These are phyloP conservation scores for Zingel zingel DNA, from an alignment of 2,113 vertebrate species.

Conservation along the genomic window DNA sequence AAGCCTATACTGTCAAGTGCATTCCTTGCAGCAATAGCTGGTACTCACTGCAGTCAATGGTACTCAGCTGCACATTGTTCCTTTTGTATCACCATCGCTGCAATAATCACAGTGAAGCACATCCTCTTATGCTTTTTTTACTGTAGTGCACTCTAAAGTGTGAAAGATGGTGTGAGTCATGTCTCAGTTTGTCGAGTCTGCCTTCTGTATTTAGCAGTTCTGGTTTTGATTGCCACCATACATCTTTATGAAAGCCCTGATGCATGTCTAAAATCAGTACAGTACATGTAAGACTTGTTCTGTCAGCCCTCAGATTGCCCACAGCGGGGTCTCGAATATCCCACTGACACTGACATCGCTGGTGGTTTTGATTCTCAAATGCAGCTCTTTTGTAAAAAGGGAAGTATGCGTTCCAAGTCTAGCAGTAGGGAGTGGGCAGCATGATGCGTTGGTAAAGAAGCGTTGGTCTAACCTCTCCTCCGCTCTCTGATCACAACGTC, in stretches of 20 bases:
- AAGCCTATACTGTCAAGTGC: conserved; percentile 39
- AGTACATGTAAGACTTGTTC: background rate
- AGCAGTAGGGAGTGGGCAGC: conserved; percentile 66
- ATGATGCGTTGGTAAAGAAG: conserved; percentile 59
- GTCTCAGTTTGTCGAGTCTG: conserved; percentile 35
- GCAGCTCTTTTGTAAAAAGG: conserved; percentile 57
- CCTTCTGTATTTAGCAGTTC: conserved; percentile 18
- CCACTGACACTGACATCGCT: conserved; percentile 1
- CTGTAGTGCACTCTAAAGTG: conserved; percentile 38
- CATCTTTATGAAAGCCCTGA: conserved; percentile 32
- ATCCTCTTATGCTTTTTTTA: conserved; percentile 32
- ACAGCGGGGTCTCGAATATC: conserved; percentile 35
- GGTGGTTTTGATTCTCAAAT: conserved; percentile 29
- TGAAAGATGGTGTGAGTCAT: conserved; percentile 48
- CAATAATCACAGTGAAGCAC: conserved; percentile 56
- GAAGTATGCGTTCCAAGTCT: conserved; percentile 35
- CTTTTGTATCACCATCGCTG: conserved; percentile 43
- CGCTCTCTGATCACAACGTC: conserved; percentile 59
- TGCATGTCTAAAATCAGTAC: conserved; percentile 27
- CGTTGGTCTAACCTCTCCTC: conserved; percentile 64
- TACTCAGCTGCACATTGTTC: conserved; percentile 55
- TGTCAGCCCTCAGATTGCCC: background rate
- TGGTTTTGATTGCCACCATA: conserved; percentile 22
- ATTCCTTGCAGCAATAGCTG: conserved; percentile 31
- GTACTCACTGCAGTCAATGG: conserved; percentile 40